Evolutionary conservation across 2,113 vertebrate species (phyloP).

Genomic region (Pomatorhinus ruficollis): DNA sequence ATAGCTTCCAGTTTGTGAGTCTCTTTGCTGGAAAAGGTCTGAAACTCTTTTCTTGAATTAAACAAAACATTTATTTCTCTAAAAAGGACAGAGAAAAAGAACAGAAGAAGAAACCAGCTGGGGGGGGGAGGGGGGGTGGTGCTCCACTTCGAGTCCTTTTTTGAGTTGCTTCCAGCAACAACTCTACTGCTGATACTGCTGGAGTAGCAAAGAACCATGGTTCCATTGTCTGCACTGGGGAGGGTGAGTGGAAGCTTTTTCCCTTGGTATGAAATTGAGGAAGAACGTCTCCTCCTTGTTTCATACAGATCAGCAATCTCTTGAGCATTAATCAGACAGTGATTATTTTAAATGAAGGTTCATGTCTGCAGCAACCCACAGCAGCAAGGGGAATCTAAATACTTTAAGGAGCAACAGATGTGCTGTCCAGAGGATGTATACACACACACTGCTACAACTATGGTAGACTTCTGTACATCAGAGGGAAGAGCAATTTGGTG

Average conservation of each 20-base stretch:
- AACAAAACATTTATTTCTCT: background rate
- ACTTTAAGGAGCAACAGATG: background rate
- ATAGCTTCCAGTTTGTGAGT: background rate
- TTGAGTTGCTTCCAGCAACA: background rate
- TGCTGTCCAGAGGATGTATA: background rate
- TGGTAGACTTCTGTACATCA: background rate
- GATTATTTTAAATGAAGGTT: background rate
- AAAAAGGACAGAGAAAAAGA: background rate
- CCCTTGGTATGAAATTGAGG: background rate
- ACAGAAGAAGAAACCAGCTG: background rate
- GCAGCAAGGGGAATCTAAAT: background rate
- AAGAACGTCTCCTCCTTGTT: background rate
- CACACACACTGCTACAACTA: background rate
- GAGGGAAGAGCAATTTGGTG: background rate
- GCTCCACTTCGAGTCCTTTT: fast-evolving
- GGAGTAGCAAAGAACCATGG: background rate
- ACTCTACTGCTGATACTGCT: background rate
- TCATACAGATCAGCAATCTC: background rate
- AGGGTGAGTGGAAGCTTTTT: background rate
- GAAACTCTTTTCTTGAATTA: background rate
- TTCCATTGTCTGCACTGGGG: background rate
- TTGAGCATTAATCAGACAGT: background rate
- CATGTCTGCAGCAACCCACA: background rate
- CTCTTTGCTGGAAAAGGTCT: background rate
- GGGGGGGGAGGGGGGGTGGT: fast-evolving